Percentiles rank a stretch among this genome's conserved stretches.
Evolutionary conservation across 2,888 invertebrate species (phyloP).

Genomic region (Drosophila diplacantha): DNA sequence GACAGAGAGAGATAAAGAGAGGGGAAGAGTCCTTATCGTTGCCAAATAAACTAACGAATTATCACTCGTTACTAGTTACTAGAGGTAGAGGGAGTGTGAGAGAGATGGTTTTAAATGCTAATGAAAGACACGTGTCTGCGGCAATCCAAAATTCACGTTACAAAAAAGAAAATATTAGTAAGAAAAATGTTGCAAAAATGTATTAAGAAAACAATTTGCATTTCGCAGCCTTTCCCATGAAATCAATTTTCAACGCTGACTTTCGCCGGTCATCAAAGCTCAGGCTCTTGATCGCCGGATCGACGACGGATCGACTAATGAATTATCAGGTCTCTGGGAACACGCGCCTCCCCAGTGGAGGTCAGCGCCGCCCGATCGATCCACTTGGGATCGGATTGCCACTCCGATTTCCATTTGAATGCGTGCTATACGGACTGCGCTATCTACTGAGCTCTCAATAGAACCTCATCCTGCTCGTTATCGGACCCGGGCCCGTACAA

Average conservation of each 20-base stretch:
- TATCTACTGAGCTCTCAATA: background rate
- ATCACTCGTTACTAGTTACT: background rate
- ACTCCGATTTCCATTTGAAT: constrained; percentile 16
- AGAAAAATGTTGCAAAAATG: background rate
- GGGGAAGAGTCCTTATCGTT: no score
- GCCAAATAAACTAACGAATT: background rate
- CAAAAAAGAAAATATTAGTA: background rate
- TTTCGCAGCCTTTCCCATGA: constrained; percentile 36
- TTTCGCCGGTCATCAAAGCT: constrained; percentile 26
- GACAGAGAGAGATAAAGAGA: no score
- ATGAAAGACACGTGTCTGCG: constrained; percentile 26
- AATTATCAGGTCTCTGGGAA: constrained; percentile 19
- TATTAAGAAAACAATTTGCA: background rate
- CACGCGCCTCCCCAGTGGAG: constrained; percentile 29
- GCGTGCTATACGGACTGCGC: background rate
- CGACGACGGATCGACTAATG: constrained; percentile 21
- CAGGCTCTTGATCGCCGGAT: constrained; percentile 3
- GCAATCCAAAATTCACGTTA: constrained; percentile 13
- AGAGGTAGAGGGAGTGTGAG: background rate
- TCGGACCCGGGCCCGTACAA: constrained; percentile 24
- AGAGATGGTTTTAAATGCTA: background rate
- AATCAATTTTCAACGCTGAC: constrained; percentile 38
- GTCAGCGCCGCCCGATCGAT: constrained; percentile 33
- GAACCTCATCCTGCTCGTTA: constrained; percentile 35
- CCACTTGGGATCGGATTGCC: constrained; percentile 17